These are phyloP conservation scores for Drosophila tripunctata DNA, from an alignment of 2,888 invertebrate genomes.

Conservation along the genomic window DNA sequence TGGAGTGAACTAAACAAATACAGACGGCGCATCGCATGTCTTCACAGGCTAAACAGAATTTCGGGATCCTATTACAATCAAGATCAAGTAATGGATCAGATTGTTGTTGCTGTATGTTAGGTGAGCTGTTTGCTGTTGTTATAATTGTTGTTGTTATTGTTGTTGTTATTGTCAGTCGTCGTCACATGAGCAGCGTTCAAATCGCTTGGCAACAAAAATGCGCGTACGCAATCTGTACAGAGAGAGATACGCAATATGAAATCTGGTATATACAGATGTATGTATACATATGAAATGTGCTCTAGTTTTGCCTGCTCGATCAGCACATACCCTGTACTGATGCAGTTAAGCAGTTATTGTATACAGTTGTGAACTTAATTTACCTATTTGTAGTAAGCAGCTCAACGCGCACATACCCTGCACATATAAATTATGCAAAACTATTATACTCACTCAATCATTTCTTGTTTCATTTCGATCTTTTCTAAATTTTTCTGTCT, in stretches of 20 bases:
- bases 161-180: conserved; percentile 7
- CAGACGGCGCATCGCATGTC: neutral
- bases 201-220: conserved; percentile 26
- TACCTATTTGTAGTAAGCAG: too few relatives aligned
- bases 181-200: conserved; percentile 30
- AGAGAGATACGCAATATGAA: conserved; percentile 27
- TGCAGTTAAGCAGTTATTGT: neutral
- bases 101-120: conserved; percentile 20
- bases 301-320: neutral
- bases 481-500: too few relatives aligned
- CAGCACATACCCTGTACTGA: neutral
- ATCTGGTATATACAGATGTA: conserved; percentile 16
- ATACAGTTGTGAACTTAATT: too few relatives aligned
- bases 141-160: conserved; percentile 18
- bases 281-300: neutral
- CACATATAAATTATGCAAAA: too few relatives aligned
- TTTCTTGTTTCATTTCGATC: too few relatives aligned
- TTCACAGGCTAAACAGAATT: conserved; percentile 1
- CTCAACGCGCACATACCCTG: neutral
- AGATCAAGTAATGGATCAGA: conserved; percentile 14
- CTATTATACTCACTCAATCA: too few relatives aligned
- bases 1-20: neutral
- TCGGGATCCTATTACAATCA: conserved; percentile 47
- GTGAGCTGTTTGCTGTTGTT: conserved; percentile 7
- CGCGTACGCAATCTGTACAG: too few relatives aligned